Evolutionary conservation across 2,113 vertebrate genomes (phyloP).

Genomic region (Corythornis cristatus): DNA sequence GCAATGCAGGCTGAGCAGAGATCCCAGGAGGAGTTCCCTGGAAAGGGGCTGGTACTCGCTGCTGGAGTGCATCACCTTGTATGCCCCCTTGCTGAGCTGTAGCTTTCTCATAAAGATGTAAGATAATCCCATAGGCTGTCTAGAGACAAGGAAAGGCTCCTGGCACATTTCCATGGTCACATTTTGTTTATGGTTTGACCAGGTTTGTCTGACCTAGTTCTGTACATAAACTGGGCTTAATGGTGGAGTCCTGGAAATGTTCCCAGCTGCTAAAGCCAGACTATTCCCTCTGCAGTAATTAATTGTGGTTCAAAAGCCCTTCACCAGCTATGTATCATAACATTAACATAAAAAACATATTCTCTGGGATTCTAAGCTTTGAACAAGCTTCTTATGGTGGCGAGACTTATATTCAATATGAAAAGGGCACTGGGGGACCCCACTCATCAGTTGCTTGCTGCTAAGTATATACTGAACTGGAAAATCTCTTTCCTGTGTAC

Average conservation of each 20-base stretch:
- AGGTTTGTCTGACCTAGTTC: slow-evolving; percentile 65
- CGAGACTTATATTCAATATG: neutral
- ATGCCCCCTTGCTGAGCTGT: neutral
- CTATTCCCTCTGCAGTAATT: slow-evolving; percentile 51
- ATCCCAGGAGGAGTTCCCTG: neutral
- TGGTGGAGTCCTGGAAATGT: slow-evolving; percentile 38
- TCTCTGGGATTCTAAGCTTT: slow-evolving; percentile 29
- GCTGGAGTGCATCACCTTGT: neutral
- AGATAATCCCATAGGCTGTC: neutral
- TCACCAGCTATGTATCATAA: slow-evolving; percentile 14
- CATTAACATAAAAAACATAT: slow-evolving; percentile 3
- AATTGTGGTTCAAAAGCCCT: slow-evolving; percentile 52
- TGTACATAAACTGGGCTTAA: slow-evolving; percentile 48
- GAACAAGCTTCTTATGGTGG: slow-evolving; percentile 27
- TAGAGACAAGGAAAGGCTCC: neutral
- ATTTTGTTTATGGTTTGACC: slow-evolving; percentile 18
- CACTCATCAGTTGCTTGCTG: neutral
- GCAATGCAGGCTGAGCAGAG: fast-evolving
- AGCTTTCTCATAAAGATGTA: neutral
- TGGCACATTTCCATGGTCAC: neutral
- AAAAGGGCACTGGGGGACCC: neutral
- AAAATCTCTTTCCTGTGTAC: slow-evolving; percentile 49
- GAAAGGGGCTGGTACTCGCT: neutral
- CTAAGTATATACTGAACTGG: neutral
- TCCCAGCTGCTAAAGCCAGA: slow-evolving; percentile 47